A percentile compares a stretch with the other conserved stretches of the same genome.
Conservation (phyloP, 2,888 invertebrate species). For the Lathronympha strigana region DNA sequence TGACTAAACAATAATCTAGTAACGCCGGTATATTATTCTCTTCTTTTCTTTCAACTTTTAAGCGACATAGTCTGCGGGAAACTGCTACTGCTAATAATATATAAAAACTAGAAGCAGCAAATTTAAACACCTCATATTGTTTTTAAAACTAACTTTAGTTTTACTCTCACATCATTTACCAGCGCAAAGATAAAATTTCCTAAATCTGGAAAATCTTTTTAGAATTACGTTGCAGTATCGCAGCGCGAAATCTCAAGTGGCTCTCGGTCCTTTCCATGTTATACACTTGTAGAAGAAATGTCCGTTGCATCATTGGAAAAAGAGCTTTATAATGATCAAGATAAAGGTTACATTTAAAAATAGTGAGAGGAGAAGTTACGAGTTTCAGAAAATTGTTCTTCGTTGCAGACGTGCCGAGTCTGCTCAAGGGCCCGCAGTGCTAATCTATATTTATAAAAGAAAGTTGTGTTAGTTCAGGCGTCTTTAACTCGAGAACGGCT, state of each 20-base stretch:
- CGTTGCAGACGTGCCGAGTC: conserved; percentile 51
- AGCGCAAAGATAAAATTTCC: conserved; percentile 35
- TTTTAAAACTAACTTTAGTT: conserved; percentile 19
- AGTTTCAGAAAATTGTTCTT: conserved; percentile 43
- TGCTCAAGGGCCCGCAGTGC: conserved; percentile 42
- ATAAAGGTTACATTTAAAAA: background rate
- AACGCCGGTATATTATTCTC: too few relatives aligned
- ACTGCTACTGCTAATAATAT: conserved; percentile 47
- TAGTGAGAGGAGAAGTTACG: background rate
- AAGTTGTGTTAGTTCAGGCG: too few relatives aligned
- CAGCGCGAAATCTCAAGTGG: conserved; percentile 58
- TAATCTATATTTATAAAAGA: too few relatives aligned
- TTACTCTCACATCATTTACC: conserved; percentile 32
- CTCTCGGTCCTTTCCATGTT: conserved; percentile 56
- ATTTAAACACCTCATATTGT: background rate
- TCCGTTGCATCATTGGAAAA: conserved; percentile 37
- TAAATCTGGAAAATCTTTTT: conserved; percentile 49
- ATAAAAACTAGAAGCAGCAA: conserved; percentile 5
- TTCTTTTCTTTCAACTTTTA: too few relatives aligned
- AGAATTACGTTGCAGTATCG: conserved; percentile 57
- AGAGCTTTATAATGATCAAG: background rate
- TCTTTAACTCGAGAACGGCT: too few relatives aligned
- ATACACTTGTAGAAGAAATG: conserved; percentile 55
- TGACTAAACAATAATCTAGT: too few relatives aligned
- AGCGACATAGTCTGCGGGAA: too few relatives aligned